These are phyloP conservation scores for Lycia hirtaria DNA, from an alignment of 2,888 invertebrate species.

Conservation along the genomic window DNA sequence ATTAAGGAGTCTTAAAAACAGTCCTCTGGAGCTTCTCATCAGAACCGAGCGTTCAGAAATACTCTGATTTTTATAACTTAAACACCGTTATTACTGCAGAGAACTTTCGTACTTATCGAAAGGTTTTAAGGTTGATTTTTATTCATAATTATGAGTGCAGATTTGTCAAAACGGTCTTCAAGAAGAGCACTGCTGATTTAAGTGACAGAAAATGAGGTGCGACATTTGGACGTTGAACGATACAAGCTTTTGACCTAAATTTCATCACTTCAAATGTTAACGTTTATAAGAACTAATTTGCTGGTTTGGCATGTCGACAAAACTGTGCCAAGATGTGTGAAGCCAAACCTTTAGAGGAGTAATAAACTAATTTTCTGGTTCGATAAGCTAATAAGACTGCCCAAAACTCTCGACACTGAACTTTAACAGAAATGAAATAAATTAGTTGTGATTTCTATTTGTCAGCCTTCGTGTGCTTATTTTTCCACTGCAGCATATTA, in stretches of 20 bases:
- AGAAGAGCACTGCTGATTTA: slow-evolving; percentile 48
- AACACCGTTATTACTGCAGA: slow-evolving; percentile 3
- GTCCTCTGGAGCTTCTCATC: slow-evolving; percentile 66
- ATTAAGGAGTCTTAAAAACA: slow-evolving; percentile 68
- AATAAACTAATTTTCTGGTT: too few relatives aligned
- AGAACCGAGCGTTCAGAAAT: slow-evolving; percentile 63
- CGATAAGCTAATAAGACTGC: too few relatives aligned
- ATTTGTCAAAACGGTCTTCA: slow-evolving; percentile 47
- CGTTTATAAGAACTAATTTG: slow-evolving; percentile 41
- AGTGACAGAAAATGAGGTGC: slow-evolving; percentile 76
- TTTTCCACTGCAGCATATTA: too few relatives aligned
- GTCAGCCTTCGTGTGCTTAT: too few relatives aligned
- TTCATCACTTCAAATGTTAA: slow-evolving; percentile 56
- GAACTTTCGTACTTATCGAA: slow-evolving; percentile 35
- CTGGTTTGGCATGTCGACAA: slow-evolving; percentile 23
- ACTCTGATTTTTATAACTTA: slow-evolving; percentile 39
- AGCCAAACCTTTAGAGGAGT: too few relatives aligned
- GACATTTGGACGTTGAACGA: slow-evolving; percentile 66
- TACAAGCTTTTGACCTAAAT: slow-evolving; percentile 74
- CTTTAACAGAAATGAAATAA: too few relatives aligned
- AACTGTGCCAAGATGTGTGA: too few relatives aligned
- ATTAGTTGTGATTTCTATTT: too few relatives aligned
- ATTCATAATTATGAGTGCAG: slow-evolving; percentile 34
- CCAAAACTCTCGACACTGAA: too few relatives aligned
- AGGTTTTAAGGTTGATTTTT: slow-evolving; percentile 45